phyloP scores from a whole-genome alignment of 2,113 vertebrate species.

The Tapirus terrestris region DNA sequence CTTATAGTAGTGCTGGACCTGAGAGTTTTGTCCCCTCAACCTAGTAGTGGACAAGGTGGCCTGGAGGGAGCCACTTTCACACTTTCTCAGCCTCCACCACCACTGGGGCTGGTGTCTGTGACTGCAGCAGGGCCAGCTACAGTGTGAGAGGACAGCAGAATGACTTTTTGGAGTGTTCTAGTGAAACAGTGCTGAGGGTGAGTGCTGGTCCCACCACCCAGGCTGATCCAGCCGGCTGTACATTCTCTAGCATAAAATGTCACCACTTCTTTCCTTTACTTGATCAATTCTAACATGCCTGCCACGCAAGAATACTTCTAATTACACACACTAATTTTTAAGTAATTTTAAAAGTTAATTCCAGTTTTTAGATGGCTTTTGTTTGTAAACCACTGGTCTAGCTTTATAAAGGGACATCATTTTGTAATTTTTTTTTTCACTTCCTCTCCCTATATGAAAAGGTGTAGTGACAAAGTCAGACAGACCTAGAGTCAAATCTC shows the following conservation, averaged over 20 bases:
- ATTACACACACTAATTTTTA: slow-evolving; percentile 10
- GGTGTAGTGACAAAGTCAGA: not conserved
- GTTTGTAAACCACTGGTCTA: not conserved
- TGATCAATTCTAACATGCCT: not conserved
- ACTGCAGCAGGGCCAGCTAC: not conserved
- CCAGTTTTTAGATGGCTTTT: slow-evolving; percentile 11
- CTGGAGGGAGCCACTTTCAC: not conserved
- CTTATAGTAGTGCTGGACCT: not conserved
- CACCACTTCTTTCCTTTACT: not conserved
- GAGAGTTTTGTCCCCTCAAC: not conserved
- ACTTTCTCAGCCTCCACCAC: not conserved
- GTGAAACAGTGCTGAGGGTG: not conserved
- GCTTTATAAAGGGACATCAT: not conserved
- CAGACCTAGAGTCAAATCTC: not conserved
- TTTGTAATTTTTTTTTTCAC: not conserved
- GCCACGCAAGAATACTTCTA: not conserved
- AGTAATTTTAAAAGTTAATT: slow-evolving; percentile 45
- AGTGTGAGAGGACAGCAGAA: not conserved
- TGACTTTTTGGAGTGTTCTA: not conserved
- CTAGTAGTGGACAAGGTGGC: not conserved
- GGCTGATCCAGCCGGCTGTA: not conserved
- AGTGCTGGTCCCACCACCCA: not conserved
- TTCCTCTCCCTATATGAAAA: not conserved
- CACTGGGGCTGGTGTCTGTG: not conserved
- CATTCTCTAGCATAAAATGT: not conserved